phyloP scores from a whole-genome alignment of 2,888 invertebrate species.

The Cetonia aurata region DNA sequence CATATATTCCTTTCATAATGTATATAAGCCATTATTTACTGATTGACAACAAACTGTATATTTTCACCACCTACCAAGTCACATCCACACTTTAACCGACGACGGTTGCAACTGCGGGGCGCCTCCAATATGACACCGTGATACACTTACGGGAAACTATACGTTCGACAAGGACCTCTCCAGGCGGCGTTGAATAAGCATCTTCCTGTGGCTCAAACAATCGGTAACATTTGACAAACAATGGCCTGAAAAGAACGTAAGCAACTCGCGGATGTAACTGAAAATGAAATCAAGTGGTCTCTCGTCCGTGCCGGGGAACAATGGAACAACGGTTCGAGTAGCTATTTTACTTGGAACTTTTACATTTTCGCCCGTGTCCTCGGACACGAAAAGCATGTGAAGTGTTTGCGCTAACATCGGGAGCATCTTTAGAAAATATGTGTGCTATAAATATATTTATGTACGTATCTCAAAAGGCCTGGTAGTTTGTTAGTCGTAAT shows the following conservation, averaged over 20 bases:
- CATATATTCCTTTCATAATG: too few relatives aligned
- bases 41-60: too few relatives aligned
- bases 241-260: slow-evolving; percentile 43
- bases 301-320: slow-evolving; percentile 38
- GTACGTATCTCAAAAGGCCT: too few relatives aligned
- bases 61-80: too few relatives aligned
- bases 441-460: too few relatives aligned
- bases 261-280: slow-evolving; percentile 44
- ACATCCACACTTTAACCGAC: too few relatives aligned
- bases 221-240: slow-evolving; percentile 44
- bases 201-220: slow-evolving; percentile 46
- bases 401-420: background rate
- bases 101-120: background rate
- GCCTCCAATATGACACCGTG: slow-evolving; percentile 24
- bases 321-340: slow-evolving; percentile 25
- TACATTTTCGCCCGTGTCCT: slow-evolving; percentile 1
- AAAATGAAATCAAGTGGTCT: slow-evolving; percentile 44
- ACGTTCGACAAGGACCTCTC: slow-evolving; percentile 16
- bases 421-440: too few relatives aligned
- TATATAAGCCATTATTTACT: too few relatives aligned
- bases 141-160: background rate
- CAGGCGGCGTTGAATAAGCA: slow-evolving; percentile 34
- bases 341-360: slow-evolving; percentile 31
- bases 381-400: slow-evolving; percentile 22
- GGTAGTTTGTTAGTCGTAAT: background rate